Evolutionary conservation across 2,888 invertebrate species (phyloP).

Genomic region (Gymnosoma rotundatum): DNA sequence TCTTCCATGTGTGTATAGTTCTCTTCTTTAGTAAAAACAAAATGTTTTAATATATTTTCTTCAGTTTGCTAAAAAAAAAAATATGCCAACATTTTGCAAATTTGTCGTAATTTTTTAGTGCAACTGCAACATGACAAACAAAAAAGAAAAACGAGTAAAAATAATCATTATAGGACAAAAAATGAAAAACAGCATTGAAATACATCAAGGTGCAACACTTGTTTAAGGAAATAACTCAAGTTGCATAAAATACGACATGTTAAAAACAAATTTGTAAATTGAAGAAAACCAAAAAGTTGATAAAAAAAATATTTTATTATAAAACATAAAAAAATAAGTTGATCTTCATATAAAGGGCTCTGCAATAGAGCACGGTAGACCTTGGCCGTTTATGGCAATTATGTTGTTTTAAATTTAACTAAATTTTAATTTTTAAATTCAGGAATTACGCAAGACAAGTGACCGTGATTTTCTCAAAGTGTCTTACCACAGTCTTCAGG

Average conservation of each 20-base stretch:
- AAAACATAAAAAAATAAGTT: not conserved
- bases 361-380: too few species aligned
- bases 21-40: not conserved
- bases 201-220: slow-evolving; percentile 69
- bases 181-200: slow-evolving; percentile 48
- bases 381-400: too few species aligned
- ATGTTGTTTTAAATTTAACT: too few species aligned
- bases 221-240: slow-evolving; percentile 37
- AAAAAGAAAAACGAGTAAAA: slow-evolving; percentile 39
- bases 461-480: too few species aligned
- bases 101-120: slow-evolving; percentile 60
- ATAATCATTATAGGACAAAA: slow-evolving; percentile 43
- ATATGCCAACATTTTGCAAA: slow-evolving; percentile 67
- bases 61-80: slow-evolving; percentile 60
- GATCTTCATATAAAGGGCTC: not conserved
- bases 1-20: not conserved
- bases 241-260: slow-evolving; percentile 8
- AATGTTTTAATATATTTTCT: not conserved
- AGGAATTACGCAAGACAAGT: too few species aligned
- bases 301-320: too few species aligned
- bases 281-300: not conserved
- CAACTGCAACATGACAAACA: slow-evolving; percentile 48
- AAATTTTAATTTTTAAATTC: too few species aligned
- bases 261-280: slow-evolving; percentile 11
- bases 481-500: too few species aligned